Percentiles rank a stretch among this genome's conserved stretches.
These are phyloP conservation scores for Babyrousa celebensis DNA, from an alignment of 2,797 vertebrate species.

Conservation along the genomic window DNA sequence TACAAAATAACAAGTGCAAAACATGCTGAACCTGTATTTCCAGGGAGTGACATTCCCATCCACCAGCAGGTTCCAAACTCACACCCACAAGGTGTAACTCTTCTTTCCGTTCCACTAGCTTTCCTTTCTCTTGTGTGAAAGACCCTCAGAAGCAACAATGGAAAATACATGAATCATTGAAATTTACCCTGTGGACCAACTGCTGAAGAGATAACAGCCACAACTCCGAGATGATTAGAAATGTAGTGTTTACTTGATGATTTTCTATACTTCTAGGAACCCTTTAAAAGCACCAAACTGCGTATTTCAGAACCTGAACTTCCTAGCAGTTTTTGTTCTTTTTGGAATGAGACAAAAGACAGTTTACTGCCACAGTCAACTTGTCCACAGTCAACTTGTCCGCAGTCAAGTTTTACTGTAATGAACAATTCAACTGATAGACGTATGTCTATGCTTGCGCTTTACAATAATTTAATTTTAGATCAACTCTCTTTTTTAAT, in stretches of 20 bases:
- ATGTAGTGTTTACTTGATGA: slow-evolving; percentile 55
- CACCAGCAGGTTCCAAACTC: slow-evolving; percentile 49
- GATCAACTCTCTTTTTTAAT: slow-evolving; percentile 10
- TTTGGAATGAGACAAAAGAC: slow-evolving; percentile 33
- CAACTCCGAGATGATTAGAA: slow-evolving; percentile 65
- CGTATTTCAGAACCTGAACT: slow-evolving; percentile 14
- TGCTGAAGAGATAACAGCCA: slow-evolving; percentile 47
- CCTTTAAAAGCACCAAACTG: slow-evolving; percentile 28
- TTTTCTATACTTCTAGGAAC: slow-evolving; percentile 33
- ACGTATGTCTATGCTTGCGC: background rate
- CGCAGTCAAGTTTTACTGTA: slow-evolving; percentile 18
- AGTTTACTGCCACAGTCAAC: slow-evolving; percentile 10
- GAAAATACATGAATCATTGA: slow-evolving; percentile 36
- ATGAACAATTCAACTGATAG: slow-evolving; percentile 6
- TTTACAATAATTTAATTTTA: slow-evolving; percentile 60
- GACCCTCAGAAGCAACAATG: slow-evolving; percentile 53
- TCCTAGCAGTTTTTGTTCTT: slow-evolving; percentile 75
- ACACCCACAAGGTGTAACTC: slow-evolving; percentile 66
- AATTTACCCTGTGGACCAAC: slow-evolving; percentile 67
- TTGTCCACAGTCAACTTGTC: background rate
- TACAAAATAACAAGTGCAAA: slow-evolving; percentile 81
- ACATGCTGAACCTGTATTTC: slow-evolving; percentile 69
- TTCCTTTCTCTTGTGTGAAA: slow-evolving; percentile 49
- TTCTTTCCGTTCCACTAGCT: slow-evolving; percentile 40
- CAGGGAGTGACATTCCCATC: background rate